Percentiles rank a stretch among this genome's conserved stretches.
These are phyloP conservation scores for Nansenia antarctica DNA, from an alignment of 2,113 vertebrate genomes.

Conservation along the genomic window DNA sequence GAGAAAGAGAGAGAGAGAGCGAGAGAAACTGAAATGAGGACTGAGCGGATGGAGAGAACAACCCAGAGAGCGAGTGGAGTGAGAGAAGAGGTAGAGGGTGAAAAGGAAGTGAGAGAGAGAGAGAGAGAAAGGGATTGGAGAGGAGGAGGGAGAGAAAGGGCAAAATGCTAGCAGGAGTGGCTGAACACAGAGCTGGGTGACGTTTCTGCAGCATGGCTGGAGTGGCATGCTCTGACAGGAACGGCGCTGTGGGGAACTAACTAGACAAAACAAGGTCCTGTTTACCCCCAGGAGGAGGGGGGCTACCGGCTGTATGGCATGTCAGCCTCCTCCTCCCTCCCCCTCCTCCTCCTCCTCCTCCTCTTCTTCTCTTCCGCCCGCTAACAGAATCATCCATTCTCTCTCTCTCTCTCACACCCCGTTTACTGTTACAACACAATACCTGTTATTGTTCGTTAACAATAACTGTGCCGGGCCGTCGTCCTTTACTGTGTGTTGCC, in stretches of 20 bases:
- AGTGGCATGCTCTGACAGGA: not conserved
- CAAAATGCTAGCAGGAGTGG: not conserved
- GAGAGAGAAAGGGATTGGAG: not conserved
- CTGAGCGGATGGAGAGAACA: not conserved
- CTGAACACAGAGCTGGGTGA: not conserved
- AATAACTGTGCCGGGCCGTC: too few relatives aligned
- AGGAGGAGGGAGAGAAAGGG: not conserved
- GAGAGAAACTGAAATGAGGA: not conserved
- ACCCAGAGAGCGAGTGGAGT: not conserved
- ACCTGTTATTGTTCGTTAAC: too few relatives aligned
- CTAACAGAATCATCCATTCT: slow-evolving; percentile 38
- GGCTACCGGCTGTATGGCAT: not conserved
- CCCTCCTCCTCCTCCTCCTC: not conserved
- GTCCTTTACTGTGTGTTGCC: not conserved
- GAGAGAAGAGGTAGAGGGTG: not conserved
- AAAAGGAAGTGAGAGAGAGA: not conserved
- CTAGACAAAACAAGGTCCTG: slow-evolving; percentile 39
- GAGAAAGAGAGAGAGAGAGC: not conserved
- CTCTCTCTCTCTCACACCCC: slow-evolving; percentile 25
- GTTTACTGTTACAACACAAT: too few relatives aligned
- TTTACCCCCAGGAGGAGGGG: slow-evolving; percentile 9
- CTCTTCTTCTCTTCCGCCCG: slow-evolving; percentile 23
- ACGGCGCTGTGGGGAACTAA: not conserved
- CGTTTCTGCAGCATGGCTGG: slow-evolving; percentile 9
- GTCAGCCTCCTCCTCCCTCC: too few relatives aligned